Percentiles rank a stretch among this genome's conserved stretches.
Evolutionary conservation across 2,113 vertebrate genomes (phyloP).

Genomic region (Ploceus nigricollis): DNA sequence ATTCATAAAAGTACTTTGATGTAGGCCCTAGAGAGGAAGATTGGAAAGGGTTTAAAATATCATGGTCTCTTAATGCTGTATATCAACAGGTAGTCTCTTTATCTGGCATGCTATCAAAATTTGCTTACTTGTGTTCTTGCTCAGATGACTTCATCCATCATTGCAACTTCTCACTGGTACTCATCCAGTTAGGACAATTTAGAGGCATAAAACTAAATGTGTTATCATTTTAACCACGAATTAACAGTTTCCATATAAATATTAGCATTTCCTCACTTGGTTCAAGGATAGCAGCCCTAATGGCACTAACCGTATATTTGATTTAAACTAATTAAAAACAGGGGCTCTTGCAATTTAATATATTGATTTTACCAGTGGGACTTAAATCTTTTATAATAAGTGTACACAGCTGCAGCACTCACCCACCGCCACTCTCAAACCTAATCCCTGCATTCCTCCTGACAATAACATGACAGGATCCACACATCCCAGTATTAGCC

Average conservation of each 20-base stretch:
- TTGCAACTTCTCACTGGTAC: slow-evolving; percentile 9
- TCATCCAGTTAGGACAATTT: slow-evolving; percentile 23
- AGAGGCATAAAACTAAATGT: slow-evolving; percentile 47
- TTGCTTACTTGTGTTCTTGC: neutral
- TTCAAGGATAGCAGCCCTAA: slow-evolving; percentile 56
- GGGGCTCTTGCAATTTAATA: slow-evolving; percentile 75
- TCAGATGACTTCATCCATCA: slow-evolving; percentile 8
- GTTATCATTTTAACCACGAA: slow-evolving; percentile 71
- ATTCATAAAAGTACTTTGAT: neutral
- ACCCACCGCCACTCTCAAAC: slow-evolving; percentile 49
- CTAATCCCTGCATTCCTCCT: slow-evolving; percentile 73
- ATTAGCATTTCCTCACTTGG: slow-evolving; percentile 74
- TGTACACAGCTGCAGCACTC: slow-evolving; percentile 74
- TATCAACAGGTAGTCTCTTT: neutral
- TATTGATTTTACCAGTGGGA: slow-evolving; percentile 80
- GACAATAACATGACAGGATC: slow-evolving; percentile 75
- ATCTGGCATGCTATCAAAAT: neutral
- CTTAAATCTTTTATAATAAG: slow-evolving; percentile 74
- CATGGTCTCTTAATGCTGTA: neutral
- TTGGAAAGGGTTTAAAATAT: neutral
- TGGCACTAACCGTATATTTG: slow-evolving; percentile 58
- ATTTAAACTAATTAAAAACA: slow-evolving; percentile 80
- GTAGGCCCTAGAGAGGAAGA: neutral
- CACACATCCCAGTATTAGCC: slow-evolving; percentile 73
- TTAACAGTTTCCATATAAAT: slow-evolving; percentile 77